These are phyloP conservation scores for Aldrovandia affinis DNA, from an alignment of 2,797 vertebrate genomes.

Conservation along the genomic window DNA sequence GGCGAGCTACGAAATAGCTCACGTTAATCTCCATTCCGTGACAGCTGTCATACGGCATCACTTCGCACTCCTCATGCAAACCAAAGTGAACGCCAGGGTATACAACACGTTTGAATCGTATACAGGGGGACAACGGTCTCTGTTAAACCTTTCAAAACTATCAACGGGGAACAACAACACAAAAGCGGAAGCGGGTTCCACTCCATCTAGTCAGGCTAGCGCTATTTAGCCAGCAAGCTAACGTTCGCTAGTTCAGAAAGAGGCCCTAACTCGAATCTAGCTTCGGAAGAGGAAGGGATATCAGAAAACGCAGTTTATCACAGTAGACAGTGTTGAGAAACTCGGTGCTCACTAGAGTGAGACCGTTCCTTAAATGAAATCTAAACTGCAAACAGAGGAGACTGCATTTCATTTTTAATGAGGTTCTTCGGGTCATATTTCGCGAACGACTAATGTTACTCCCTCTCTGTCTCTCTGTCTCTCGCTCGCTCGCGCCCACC, in stretches of 20 bases:
- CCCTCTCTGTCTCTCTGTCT: conserved; percentile 14
- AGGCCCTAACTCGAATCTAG: neutral
- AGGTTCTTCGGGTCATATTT: conserved; percentile 23
- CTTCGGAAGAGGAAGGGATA: neutral
- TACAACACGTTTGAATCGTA: neutral
- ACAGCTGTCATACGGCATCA: conserved; percentile 20
- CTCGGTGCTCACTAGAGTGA: neutral
- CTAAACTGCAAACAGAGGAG: conserved; percentile 13
- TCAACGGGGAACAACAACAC: neutral
- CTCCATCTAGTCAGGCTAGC: neutral
- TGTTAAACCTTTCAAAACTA: neutral
- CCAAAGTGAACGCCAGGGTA: neutral
- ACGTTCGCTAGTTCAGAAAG: neutral
- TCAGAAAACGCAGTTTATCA: neutral
- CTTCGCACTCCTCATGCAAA: neutral
- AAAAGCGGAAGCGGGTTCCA: conserved; percentile 16
- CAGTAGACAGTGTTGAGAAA: neutral
- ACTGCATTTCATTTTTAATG: conserved; percentile 35
- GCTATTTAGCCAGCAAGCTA: neutral
- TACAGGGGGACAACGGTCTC: neutral
- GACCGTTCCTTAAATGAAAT: conserved; percentile 18
- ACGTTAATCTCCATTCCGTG: neutral
- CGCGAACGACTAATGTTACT: conserved; percentile 13
- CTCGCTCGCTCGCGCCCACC: neutral
- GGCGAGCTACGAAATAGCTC: no score